phyloP scores from a whole-genome alignment of 2,888 invertebrate species.

The Megalurothrips usitatus region DNA sequence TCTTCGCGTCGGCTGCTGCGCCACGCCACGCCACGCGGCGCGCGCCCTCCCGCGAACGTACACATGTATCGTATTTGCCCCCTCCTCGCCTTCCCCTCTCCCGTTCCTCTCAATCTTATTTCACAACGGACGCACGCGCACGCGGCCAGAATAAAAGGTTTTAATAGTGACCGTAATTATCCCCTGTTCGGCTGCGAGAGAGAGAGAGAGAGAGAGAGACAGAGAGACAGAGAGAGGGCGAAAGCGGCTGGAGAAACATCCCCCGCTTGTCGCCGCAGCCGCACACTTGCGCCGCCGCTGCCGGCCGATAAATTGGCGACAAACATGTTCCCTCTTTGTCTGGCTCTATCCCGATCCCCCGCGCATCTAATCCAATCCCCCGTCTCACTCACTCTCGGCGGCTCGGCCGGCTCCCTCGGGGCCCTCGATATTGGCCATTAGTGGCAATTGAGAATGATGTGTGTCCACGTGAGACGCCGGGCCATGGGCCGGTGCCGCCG shows the following conservation, averaged over 20 bases:
- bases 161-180: no score
- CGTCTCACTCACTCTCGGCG: background rate
- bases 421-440: slow-evolving; percentile 21
- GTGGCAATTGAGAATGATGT: slow-evolving; percentile 25
- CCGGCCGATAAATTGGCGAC: no score
- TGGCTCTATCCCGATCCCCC: background rate
- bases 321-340: background rate
- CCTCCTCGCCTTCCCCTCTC: background rate
- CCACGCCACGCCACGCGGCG: background rate
- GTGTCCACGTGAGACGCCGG: slow-evolving; percentile 18
- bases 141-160: no score
- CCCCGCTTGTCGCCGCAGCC: no score
- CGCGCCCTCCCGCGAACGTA: background rate
- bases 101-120: no score
- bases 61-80: no score
- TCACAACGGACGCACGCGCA: no score
- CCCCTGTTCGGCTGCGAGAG: background rate
- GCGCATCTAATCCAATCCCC: background rate
- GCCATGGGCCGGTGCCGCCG: background rate
- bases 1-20: background rate
- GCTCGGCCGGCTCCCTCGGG: background rate
- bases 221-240: no score
- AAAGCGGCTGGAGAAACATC: no score
- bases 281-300: no score
- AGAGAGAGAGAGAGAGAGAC: no score